Conservation (phyloP, 2,888 invertebrate species). For the Drosophila sordidapex region DNA sequence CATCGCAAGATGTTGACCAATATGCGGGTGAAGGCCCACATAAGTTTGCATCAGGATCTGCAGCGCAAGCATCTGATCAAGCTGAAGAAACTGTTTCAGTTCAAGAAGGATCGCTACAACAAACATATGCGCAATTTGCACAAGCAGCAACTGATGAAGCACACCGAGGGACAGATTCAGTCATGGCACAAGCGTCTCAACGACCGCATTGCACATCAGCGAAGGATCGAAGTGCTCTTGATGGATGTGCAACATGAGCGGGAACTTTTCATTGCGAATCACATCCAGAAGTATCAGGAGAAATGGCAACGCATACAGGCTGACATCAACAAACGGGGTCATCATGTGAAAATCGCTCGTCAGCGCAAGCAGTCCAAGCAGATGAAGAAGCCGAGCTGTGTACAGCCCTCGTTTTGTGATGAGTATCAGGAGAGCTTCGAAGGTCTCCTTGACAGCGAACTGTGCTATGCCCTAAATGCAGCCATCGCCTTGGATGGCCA, state of each 20-base stretch:
- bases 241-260: slow-evolving; percentile 53
- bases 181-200: slow-evolving; percentile 81
- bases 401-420: slow-evolving; percentile 47
- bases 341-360: not conserved
- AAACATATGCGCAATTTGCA: slow-evolving; percentile 63
- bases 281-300: slow-evolving; percentile 56
- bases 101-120: slow-evolving; percentile 79
- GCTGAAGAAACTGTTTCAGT: slow-evolving; percentile 81
- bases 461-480: slow-evolving; percentile 79
- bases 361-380: slow-evolving; percentile 38
- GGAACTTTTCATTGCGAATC: slow-evolving; percentile 69
- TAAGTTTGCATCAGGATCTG: slow-evolving; percentile 71
- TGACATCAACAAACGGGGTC: slow-evolving; percentile 53
- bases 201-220: slow-evolving; percentile 77
- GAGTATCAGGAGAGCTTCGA: slow-evolving; percentile 72
- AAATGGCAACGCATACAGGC: slow-evolving; percentile 74
- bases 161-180: slow-evolving; percentile 67
- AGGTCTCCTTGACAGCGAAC: slow-evolving; percentile 72
- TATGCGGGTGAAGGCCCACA: slow-evolving; percentile 69
- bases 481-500: slow-evolving; percentile 75
- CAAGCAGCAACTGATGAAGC: slow-evolving; percentile 47
- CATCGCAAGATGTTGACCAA: slow-evolving; percentile 76
- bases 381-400: slow-evolving; percentile 24
- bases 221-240: slow-evolving; percentile 54
- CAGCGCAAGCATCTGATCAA: slow-evolving; percentile 80